Evolutionary conservation across 2,888 invertebrate species (phyloP), one percentile per base, ranked within the genome.

Genomic region (Drosophila pegasa): DNA sequence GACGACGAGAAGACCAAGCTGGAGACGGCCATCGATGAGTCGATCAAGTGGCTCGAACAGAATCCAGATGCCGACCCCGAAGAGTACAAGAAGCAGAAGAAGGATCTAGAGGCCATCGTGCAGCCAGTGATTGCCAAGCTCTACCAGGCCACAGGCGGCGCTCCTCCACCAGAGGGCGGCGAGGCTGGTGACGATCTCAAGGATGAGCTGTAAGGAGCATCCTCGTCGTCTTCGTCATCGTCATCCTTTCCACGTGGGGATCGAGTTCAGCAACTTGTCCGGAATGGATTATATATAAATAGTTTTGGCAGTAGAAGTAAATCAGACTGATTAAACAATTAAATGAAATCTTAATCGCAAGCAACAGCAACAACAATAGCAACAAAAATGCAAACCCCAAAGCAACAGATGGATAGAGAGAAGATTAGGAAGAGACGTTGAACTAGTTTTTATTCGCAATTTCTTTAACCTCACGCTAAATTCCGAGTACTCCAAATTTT

Each of bases 41-140:
- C 98, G 78, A 99, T 99, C 92, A 98, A 98, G 90, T 99, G 99
- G 99, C 93, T 99, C 75, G 99, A 99, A 92, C 96, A 96, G 80
- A 98, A 99, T 93, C 96, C 96, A 88, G 98, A 98, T 88, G 96
- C 97, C 0, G 98, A 98, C 69, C 94, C 96, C 0, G 98, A 98
- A 85, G 98, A 98, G 66, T 97, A 97, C 93, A 97, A 98, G 92
- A 96, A 96, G 90, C 97, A 98, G 92, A 99, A 97, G 95, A 98
- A 99, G 92, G 96, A 97, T 79, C 93, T 99, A 54, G 98, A 99
- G 91, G 97, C 97, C 82, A 95, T 98, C 37, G 98, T 98, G 0
- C 98, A 99, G 91, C 99, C 99, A 9, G 99, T 99, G 91, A 97
- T 99, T 90, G 96, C 98, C 58, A 99, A 99, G 93, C 93, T 99